Conservation (phyloP, 2,797 vertebrate genomes). For the Pelodytes ibericus region DNA sequence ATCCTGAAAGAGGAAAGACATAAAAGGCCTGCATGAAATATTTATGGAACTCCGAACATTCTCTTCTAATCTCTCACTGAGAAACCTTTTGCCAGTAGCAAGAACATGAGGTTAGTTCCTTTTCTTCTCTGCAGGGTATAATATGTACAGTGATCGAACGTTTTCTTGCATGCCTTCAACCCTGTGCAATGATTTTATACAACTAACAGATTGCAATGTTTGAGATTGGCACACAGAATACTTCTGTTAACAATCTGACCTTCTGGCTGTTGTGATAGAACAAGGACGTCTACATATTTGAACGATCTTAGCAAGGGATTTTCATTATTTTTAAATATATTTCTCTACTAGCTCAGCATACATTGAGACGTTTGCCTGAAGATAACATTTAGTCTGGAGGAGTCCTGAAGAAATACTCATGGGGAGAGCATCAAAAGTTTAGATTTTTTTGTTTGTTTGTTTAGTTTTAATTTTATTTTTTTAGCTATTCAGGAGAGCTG, state of each 20-base stretch:
- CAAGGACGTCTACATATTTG: constrained; percentile 46
- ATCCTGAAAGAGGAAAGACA: constrained; percentile 44
- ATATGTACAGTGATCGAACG: constrained; percentile 44
- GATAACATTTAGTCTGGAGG: constrained; percentile 35
- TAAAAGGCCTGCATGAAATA: constrained; percentile 53
- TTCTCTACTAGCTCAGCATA: constrained; percentile 22
- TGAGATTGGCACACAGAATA: constrained; percentile 50
- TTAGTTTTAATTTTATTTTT: no score
- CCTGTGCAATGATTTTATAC: constrained; percentile 49
- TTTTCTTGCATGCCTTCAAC: constrained; percentile 37
- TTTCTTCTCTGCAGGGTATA: constrained; percentile 54
- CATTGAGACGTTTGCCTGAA: constrained; percentile 32
- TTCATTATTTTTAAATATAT: constrained; percentile 53
- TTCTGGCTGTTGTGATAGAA: constrained; percentile 51
- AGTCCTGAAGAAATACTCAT: constrained; percentile 4
- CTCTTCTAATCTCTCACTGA: constrained; percentile 52
- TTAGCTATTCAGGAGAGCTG: no score
- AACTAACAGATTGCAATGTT: constrained; percentile 51
- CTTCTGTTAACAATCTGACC: constrained; percentile 52
- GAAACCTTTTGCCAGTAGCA: constrained; percentile 53
- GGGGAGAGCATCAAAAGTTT: constrained; percentile 32
- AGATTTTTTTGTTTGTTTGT: no score
- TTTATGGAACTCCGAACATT: constrained; percentile 55
- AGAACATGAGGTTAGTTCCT: constrained; percentile 52
- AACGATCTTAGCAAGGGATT: constrained; percentile 38